Evolutionary conservation across 1,140 invertebrate species (phyloP), one percentile per base, ranked within the genome.

Genomic region (Drosophila varians): DNA sequence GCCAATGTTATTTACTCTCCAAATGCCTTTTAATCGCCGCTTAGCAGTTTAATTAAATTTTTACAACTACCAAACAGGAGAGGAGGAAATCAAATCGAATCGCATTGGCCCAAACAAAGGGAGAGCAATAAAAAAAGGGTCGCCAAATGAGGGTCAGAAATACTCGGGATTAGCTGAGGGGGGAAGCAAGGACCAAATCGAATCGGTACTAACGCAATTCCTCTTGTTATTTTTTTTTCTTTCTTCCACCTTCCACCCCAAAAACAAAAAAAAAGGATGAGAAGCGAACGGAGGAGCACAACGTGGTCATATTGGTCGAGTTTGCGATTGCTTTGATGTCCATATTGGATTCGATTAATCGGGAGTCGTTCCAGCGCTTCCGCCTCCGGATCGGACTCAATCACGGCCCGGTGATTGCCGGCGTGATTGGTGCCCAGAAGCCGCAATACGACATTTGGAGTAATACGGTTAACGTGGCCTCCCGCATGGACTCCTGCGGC

Each of bases 401-500:
- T 92, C 96, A 99, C 88, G 98, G 98, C 0, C 97, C 98, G 0
- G 97, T 99, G 2, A 98, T 99, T 86, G 96, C 96, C 0, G 96
- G 96, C 0, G 96, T 99, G 8, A 97, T 99, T 18, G 98, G 98
- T 0, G 97, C 98, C 0, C 97, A 98, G 89, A 99, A 99, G 89
- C 98, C 98, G 0, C 98, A 99, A 83, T 99, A 99, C 92, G 98
- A 99, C 80, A 99, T 96, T 76, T 99, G 98, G 98, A 97, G 98
- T 2, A 99, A 99, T 91, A 98, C 98, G 0, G 98, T 99, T 0
- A 99, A 99, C 91, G 97, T 99, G 4, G 96, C 96, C 1, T 98
- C 97, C 6, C 92, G 98, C 23, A 99, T 99, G 98, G 98, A 99
- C 90, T 98, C 97, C 71, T 98, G 97, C 61, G 98, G 98, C 0